Percentiles rank a stretch among this genome's conserved stretches.
Conservation (phyloP, 2,797 vertebrate species). For the Sebastes vulpes region DNA sequence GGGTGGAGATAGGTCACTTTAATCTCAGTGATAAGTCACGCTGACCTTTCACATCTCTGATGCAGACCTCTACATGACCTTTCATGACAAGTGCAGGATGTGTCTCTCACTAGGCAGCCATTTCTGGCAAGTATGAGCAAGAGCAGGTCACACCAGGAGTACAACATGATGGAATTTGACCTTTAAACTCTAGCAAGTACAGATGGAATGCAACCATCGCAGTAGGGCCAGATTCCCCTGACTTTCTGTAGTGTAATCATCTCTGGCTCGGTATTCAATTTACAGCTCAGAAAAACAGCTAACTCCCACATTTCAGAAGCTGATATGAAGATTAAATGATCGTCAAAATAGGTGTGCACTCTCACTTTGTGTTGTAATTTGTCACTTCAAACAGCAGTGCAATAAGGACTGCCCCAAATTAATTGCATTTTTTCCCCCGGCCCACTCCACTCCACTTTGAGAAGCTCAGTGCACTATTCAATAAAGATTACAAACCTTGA, state of each 20-base stretch:
- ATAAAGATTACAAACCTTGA: slow-evolving; percentile 37
- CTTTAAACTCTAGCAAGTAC: background rate
- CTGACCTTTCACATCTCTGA: slow-evolving; percentile 61
- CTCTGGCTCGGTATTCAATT: background rate
- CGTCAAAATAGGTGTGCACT: background rate
- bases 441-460: background rate
- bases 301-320: background rate
- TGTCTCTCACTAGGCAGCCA: slow-evolving; percentile 40
- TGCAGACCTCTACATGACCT: slow-evolving; percentile 58
- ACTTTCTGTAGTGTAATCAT: background rate
- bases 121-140: slow-evolving; percentile 31
- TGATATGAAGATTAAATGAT: background rate
- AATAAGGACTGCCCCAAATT: background rate
- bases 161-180: slow-evolving; percentile 11
- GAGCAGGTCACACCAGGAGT: slow-evolving; percentile 22
- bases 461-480: slow-evolving; percentile 13
- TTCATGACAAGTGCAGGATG: slow-evolving; percentile 30
- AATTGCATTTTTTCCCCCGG: background rate
- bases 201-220: background rate
- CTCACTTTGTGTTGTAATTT: slow-evolving; percentile 2
- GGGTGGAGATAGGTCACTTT: slow-evolving; percentile 52
- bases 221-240: background rate
- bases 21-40: slow-evolving; percentile 60
- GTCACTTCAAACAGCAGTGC: slow-evolving; percentile 11
- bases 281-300: background rate